These are phyloP conservation scores for Ondatra zibethicus DNA, from an alignment of 2,113 vertebrate genomes.

Conservation along the genomic window DNA sequence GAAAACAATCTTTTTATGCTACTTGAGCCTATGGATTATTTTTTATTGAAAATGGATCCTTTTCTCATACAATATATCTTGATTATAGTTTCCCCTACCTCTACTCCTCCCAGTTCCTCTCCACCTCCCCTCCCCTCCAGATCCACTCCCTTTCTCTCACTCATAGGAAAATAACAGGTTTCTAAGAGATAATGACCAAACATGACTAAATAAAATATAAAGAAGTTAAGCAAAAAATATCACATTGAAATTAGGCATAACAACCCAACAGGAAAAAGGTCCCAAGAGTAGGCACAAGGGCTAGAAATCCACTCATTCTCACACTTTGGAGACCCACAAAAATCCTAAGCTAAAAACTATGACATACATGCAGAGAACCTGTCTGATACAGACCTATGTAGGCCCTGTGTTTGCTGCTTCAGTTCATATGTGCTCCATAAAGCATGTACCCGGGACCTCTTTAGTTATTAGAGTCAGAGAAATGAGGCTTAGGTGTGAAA, in stretches of 20 bases:
- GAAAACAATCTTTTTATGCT: background rate
- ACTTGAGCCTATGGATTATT: background rate
- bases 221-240: background rate
- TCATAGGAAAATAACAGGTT: background rate
- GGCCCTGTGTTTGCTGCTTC: background rate
- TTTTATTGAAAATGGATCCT: background rate
- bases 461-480: background rate
- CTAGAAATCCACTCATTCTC: background rate
- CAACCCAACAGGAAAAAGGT: too few species aligned
- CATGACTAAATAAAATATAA: background rate
- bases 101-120: background rate
- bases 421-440: background rate
- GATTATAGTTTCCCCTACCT: background rate
- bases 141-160: background rate
- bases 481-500: background rate
- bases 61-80: background rate
- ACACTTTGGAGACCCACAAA: background rate
- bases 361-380: background rate
- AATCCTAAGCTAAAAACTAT: background rate
- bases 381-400: background rate
- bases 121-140: background rate
- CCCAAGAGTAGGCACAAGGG: background rate
- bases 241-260: background rate
- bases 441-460: background rate
- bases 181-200: background rate